Evolutionary conservation across 2,113 vertebrate genomes (phyloP).

Genomic region (Cephalopterus ornatus): DNA sequence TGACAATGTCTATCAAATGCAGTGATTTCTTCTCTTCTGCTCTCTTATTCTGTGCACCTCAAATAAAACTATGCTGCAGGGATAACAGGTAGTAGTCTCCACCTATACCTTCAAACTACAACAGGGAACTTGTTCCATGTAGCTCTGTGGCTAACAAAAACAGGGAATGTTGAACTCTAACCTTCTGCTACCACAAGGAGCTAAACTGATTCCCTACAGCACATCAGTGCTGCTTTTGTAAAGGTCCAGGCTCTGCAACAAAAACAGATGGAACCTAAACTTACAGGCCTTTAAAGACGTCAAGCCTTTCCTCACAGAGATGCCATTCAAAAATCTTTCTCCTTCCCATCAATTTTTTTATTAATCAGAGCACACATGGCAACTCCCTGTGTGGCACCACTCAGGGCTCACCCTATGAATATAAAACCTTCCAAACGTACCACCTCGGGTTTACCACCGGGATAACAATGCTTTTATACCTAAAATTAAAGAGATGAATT

Average conservation of each 20-base stretch:
- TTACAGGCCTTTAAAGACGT: constrained; percentile 11
- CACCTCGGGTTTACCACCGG: background rate
- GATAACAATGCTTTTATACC: constrained; percentile 17
- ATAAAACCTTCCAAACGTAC: constrained; percentile 5
- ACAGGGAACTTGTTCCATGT: background rate
- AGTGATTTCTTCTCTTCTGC: background rate
- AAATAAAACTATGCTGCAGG: background rate
- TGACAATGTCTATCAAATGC: background rate
- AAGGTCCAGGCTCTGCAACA: background rate
- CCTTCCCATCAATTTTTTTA: constrained; percentile 10
- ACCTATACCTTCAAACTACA: constrained; percentile 9
- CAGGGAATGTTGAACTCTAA: background rate
- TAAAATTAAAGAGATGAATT: constrained; percentile 10
- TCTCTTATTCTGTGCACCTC: background rate
- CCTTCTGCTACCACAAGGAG: constrained; percentile 1
- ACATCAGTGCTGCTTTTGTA: background rate
- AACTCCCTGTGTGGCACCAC: background rate
- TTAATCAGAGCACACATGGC: constrained; percentile 22
- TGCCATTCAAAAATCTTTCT: background rate
- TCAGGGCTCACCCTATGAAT: background rate
- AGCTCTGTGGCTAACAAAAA: constrained; percentile 2
- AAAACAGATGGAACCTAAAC: background rate
- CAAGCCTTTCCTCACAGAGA: background rate
- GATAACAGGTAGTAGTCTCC: background rate
- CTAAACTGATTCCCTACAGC: constrained; percentile 30